phyloP scores from a whole-genome alignment of 2,113 vertebrate species.

The Limnothrissa miodon region DNA sequence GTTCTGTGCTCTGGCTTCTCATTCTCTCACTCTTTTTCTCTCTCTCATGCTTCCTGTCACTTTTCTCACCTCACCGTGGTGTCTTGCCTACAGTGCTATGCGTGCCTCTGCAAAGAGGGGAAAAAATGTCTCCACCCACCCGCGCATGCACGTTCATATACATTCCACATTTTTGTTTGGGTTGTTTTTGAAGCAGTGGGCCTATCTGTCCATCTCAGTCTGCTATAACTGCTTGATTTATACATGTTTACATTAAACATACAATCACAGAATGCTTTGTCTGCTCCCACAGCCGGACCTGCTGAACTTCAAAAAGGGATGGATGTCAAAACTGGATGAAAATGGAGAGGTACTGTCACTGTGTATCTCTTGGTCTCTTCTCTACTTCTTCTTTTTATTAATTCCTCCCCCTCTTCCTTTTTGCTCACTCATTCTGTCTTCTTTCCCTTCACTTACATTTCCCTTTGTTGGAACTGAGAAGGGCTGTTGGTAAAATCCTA shows the following conservation, averaged over 20 bases:
- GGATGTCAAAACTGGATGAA: constrained; percentile 92
- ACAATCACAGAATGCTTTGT: not conserved
- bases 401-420: not conserved
- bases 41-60: constrained; percentile 33
- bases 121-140: not conserved
- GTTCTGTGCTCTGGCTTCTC: not conserved
- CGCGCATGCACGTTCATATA: constrained; percentile 3
- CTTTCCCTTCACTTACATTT: not conserved
- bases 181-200: not conserved
- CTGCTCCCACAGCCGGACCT: constrained; percentile 82
- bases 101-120: too few species aligned
- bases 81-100: not conserved
- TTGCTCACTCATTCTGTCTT: not conserved
- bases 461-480: constrained; percentile 33
- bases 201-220: not conserved
- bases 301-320: constrained; percentile 98
- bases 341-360: constrained; percentile 80
- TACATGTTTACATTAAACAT: not conserved
- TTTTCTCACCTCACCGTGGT: constrained; percentile 35
- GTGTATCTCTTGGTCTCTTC: not conserved
- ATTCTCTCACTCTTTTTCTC: not conserved
- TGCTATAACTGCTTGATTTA: not conserved
- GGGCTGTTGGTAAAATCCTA: constrained; percentile 44
- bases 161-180: not conserved
- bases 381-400: not conserved